Evolutionary conservation across 1,140 invertebrate genomes (phyloP).

Genomic region (Zaprionus kolodkinae): DNA sequence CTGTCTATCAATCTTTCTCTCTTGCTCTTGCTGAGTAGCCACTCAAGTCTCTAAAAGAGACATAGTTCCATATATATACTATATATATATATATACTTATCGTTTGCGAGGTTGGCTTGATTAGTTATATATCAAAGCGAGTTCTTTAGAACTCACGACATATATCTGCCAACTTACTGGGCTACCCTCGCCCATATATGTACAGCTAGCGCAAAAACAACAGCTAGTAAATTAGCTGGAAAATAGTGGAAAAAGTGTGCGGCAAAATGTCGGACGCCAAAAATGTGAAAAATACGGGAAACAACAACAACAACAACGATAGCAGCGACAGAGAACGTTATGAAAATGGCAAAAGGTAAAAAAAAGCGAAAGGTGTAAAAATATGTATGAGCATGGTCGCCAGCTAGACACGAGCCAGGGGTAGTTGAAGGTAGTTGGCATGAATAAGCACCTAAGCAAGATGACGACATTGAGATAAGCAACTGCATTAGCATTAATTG

Average conservation of each 20-base stretch:
- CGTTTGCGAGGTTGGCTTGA: conserved; percentile 12
- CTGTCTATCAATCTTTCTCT: conserved; percentile 8
- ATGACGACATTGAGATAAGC: conserved; percentile 68
- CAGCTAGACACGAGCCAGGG: not conserved
- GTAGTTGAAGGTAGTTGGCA: conserved; percentile 6
- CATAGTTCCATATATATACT: conserved; percentile 39
- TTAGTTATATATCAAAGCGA: not conserved
- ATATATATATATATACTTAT: conserved; percentile 29
- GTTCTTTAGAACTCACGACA: not conserved
- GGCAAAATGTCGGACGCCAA: conserved; percentile 77
- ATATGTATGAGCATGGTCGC: conserved; percentile 8
- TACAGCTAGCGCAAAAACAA: conserved; percentile 66
- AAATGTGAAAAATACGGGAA: conserved; percentile 58
- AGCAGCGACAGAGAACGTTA: conserved; percentile 46
- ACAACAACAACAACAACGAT: conserved; percentile 46
- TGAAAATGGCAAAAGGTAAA: conserved; percentile 64
- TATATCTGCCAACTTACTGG: conserved; percentile 6
- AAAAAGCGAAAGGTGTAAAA: conserved; percentile 36
- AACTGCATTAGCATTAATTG: conserved; percentile 70
- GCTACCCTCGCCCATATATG: conserved; percentile 13
- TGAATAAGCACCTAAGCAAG: conserved; percentile 55
- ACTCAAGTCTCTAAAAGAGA: conserved; percentile 70
- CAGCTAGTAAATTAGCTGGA: conserved; percentile 79
- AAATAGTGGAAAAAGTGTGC: conserved; percentile 77
- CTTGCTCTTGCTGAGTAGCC: conserved; percentile 33